A percentile compares a stretch with the other conserved stretches of the same genome.
Conservation (phyloP, 2,113 vertebrate species). For the Mormyrus lacerda region DNA sequence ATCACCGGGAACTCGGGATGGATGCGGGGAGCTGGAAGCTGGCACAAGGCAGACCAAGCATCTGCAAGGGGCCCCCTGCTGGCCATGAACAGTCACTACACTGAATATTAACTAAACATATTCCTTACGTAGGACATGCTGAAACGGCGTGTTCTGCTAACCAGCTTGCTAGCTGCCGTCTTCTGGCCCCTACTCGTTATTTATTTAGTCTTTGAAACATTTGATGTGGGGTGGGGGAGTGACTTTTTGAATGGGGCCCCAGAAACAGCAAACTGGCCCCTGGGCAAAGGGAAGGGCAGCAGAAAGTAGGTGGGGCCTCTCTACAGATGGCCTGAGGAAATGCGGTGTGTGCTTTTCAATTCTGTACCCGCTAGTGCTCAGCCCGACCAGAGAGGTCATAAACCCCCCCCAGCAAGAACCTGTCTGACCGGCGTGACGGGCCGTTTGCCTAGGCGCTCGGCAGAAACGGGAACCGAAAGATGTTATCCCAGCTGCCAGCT, state of each 20-base stretch:
- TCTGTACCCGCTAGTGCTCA: background rate
- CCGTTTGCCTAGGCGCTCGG: background rate
- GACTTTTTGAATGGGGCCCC: background rate
- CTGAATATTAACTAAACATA: background rate
- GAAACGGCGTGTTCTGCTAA: background rate
- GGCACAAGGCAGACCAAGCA: background rate
- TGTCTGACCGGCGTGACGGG: background rate
- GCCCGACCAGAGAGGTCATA: background rate
- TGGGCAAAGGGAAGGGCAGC: background rate
- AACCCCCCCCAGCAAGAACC: background rate
- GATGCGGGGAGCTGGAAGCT: background rate
- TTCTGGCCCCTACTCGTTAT: background rate
- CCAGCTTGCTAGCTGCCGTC: background rate
- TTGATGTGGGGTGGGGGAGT: background rate
- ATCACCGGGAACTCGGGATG: background rate
- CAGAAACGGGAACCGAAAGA: background rate
- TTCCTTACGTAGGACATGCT: background rate
- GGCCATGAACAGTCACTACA: background rate
- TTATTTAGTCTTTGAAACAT: background rate
- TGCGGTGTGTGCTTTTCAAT: background rate
- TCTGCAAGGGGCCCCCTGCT: background rate
- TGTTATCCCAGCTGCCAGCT: background rate
- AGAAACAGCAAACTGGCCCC: background rate
- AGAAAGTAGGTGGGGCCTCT: background rate
- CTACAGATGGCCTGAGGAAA: background rate